A percentile compares a stretch with the other conserved stretches of the same genome.
These are phyloP conservation scores for Eospalax fontanierii DNA, from an alignment of 2,797 vertebrate species.

Conservation along the genomic window DNA sequence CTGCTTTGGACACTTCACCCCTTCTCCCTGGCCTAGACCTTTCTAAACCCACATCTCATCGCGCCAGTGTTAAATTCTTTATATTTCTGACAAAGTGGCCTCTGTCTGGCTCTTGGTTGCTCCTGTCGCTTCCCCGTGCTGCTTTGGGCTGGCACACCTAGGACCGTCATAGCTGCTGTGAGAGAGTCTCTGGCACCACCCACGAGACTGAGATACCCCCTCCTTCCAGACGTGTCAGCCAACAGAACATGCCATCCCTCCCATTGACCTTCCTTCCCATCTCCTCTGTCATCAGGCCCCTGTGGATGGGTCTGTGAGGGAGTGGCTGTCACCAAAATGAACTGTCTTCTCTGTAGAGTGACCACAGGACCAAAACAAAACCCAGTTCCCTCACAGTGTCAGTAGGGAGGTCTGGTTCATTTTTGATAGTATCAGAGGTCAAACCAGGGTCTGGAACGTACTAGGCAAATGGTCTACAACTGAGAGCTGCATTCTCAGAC, in stretches of 20 bases:
- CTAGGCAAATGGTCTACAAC: not conserved
- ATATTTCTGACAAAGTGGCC: not conserved
- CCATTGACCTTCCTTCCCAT: not conserved
- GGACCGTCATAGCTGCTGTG: not conserved
- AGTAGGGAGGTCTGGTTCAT: not conserved
- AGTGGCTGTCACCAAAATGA: not conserved
- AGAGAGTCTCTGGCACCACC: not conserved
- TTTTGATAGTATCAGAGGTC: not conserved
- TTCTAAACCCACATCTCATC: not conserved
- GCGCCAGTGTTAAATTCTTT: not conserved
- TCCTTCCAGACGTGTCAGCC: not conserved
- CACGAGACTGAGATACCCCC: not conserved
- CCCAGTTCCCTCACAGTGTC: not conserved
- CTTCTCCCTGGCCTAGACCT: not conserved
- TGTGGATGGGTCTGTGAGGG: not conserved
- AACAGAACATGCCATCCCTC: not conserved
- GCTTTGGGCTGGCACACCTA: not conserved
- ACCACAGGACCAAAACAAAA: not conserved
- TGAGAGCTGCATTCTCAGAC: not conserved
- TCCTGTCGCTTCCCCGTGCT: not conserved
- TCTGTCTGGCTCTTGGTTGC: too few relatives aligned
- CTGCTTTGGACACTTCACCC: not conserved
- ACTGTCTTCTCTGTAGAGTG: not conserved
- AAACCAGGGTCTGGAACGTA: not conserved
- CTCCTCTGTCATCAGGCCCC: too few relatives aligned